phyloP scores from a whole-genome alignment of 2,113 vertebrate genomes.

The Tenrec ecaudatus region DNA sequence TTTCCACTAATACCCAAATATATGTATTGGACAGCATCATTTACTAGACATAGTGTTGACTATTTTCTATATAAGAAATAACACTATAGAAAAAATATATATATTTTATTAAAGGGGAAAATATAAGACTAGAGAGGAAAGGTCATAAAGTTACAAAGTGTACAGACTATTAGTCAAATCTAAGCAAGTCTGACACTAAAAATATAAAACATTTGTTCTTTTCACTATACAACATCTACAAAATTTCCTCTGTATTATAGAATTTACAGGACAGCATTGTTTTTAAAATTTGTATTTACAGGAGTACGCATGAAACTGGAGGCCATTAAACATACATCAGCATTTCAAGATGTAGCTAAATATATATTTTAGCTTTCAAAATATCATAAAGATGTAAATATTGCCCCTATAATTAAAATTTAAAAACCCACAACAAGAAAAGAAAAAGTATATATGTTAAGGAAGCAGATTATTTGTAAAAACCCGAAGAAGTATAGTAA shows the following conservation, averaged over 20 bases:
- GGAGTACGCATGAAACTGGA: background rate
- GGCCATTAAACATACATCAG: background rate
- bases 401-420: background rate
- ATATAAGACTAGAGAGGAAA: background rate
- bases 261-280: background rate
- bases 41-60: background rate
- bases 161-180: background rate
- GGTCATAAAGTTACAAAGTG: background rate
- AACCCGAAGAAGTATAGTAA: background rate
- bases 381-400: background rate
- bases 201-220: background rate
- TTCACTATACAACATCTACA: background rate
- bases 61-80: background rate
- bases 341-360: background rate
- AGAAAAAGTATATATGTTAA: background rate
- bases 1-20: background rate
- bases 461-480: background rate
- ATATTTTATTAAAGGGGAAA: background rate
- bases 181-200: background rate
- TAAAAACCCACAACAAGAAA: background rate
- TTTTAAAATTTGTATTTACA: background rate
- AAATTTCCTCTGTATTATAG: background rate
- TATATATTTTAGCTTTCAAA: constrained; percentile 45
- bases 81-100: background rate
- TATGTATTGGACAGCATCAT: background rate